These are phyloP conservation scores for Calameuta idolon DNA, from an alignment of 2,888 invertebrate species.

Conservation along the genomic window DNA sequence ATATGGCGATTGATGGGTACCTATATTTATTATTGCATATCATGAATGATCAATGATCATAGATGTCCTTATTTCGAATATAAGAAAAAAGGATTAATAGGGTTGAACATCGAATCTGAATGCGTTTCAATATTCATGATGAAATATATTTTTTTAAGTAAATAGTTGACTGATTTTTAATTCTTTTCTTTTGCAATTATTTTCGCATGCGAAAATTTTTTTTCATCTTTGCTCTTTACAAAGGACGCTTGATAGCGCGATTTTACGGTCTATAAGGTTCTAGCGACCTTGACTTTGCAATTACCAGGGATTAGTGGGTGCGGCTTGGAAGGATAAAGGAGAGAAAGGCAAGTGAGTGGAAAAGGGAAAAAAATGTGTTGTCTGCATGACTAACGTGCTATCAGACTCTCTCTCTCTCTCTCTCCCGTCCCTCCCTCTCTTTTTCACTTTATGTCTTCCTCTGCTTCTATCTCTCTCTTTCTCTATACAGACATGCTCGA, in stretches of 20 bases:
- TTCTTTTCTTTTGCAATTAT: neutral
- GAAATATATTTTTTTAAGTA: neutral
- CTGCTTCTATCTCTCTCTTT: neutral
- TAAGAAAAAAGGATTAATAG: neutral
- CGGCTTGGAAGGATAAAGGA: neutral
- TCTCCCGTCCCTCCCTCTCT: too few relatives aligned
- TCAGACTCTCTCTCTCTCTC: neutral
- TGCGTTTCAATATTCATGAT: neutral
- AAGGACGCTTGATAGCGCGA: neutral
- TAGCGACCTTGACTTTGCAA: neutral
- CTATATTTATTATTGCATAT: too few relatives aligned
- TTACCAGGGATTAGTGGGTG: neutral
- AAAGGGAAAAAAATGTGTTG: neutral
- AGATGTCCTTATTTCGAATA: neutral
- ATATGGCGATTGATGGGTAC: neutral
- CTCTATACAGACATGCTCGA: neutral
- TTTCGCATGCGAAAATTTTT: neutral
- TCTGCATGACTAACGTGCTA: neutral
- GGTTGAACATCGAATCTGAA: neutral
- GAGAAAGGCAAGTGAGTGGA: neutral
- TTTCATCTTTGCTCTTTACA: neutral
- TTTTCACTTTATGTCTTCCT: too few relatives aligned
- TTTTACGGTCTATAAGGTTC: neutral
- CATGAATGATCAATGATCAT: too few relatives aligned
- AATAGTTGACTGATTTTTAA: neutral